Base-by-base conservation (phyloP, 2,113 vertebrate species). In the Phyllostomus discolor region DNA sequence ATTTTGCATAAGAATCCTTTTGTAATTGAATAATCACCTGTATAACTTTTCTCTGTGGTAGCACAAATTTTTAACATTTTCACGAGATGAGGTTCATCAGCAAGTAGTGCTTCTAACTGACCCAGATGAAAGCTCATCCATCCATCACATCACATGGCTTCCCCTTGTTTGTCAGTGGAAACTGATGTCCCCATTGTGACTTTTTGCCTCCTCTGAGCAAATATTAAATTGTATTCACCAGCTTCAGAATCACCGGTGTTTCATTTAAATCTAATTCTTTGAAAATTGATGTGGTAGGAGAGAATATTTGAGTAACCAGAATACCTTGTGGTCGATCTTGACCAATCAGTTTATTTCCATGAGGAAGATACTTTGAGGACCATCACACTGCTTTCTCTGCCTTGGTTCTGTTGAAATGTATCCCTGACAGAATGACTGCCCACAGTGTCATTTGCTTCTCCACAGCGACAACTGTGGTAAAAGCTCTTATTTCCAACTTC, bases 1-100 rank as follows among this genome's bases (percentile, higher is more conserved):
- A 96, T 94, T 97, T 96, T 88, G 96, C 88, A 24, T 92, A 83
- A 91, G 62, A 64, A 94, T 48, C 11, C 38, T 85, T 95, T 96
- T 95, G 35, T 91, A 85, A 96, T 57, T 94, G 84, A 97, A 76
- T 82, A 73, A 94, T 92, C 15, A 15, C 38, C 46, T 33, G 38
- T 66, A 69, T 88, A 95, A 82, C 26, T 57, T 94, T 94, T 81
- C 46, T 81, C 66, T 28, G 22, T 80, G 46, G 38, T 92, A 89
- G 35, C 93, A 12, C 5, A 87, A 41, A 82, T 31, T 95, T 97
- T 95, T 91, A 94, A 95, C 80, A 72, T 92, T 97, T 96, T 97
- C 62, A 48, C 88, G 62, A 96, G 41, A 88, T 95, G 33, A 76
- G 10, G 52, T 88, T 97, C 91, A 85, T 88, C 0, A 5, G 6